Evolutionary conservation across 1,140 invertebrate genomes (phyloP), one percentile per base, ranked within the genome.

Genomic region (Rhagoletis zephyria): DNA sequence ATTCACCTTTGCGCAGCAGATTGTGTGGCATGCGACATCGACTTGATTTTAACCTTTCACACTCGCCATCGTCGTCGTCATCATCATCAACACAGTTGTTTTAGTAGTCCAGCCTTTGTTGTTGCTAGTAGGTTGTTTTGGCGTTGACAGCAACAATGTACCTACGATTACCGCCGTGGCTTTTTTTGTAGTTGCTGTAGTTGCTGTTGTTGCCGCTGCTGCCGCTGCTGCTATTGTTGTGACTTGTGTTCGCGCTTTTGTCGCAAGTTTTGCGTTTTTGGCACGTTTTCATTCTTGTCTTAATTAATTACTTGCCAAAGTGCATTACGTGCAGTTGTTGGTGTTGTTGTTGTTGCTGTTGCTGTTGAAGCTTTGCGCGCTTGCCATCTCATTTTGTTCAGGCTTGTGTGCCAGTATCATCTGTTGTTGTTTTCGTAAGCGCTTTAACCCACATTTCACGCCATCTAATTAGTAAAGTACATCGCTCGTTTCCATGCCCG

Each of bases 261-360:
- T 61, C 85, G 59, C 85, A 86, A 65, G 85, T 61, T 86, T 65
- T 86, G 85, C 59, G 85, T 61, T 86, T 86, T 87, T 81, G 74
- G 74, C 74, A 81, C 74, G 74, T 81, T 81, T 81, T 81, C 74
- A 81, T 81, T 81, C 89, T 90, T 88, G 89, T 90, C 90, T 92
- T 92, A 92, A 92, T 92, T 92, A 92, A 92, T 92, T 92, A 91
- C 90, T 91, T 92, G 91, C 85, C 91, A 91, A 90, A 89, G 89
- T 89, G 89, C 91, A 91, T 86, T 87, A 88, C 86, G 85, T 88
- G 88, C 60, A 14, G 48, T 9, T 86, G 42, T 86, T 86, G 59
- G 59, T 87, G 74, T 48, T 42, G 87, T n/a, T 77, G 45, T 59
- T 88, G 45, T 86, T 86, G n/a, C 30, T 51, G 5, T 19, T 81